Evolutionary conservation across 2,797 vertebrate genomes (phyloP), one percentile per base, ranked within the genome.

Genomic region (Dromococcyx pavoninus): DNA sequence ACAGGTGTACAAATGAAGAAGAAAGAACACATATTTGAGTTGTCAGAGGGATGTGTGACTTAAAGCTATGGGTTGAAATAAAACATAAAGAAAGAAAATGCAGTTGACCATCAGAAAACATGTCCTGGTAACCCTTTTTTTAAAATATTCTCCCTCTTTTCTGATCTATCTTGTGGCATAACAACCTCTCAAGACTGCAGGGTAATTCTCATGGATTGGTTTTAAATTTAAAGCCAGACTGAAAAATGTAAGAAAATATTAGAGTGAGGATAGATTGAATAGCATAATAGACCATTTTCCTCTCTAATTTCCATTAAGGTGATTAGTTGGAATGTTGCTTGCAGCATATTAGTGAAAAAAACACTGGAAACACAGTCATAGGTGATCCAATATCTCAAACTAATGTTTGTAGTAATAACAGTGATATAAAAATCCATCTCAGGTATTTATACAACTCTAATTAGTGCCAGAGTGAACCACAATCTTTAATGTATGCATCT

Each of bases 271-370:
- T 46, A 87, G 71, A 88, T 77, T 93, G 85, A 80, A 74, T 64
- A 93, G 67, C 57, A 48, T 96, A 93, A 96, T 93, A 97, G 92
- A 88, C 83, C 37, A 77, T 94, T 96, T 94, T 66, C 50, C 77
- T 93, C 70, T 90, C 48, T 93, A 90, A 94, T 94, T 96, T 96
- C 89, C 89, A 96, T 97, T 94, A 96, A 85, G 64, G 53, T 87
- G 74, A 94, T 95, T 95, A 96, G 88, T 43, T 79, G 88, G 74
- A 87, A 96, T 67, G 86, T 78, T 94, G 30, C 71, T 94, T 93
- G 83, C 48, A 88, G 79, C 37, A 48, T 93, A 67, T 85, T 91
- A 91, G 83, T 33, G 60, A 90, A 39, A 84, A 93, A 94, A 83
- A 32, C 50, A 54, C 35, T 75, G 71, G 67, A 86, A 95, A 83